These are phyloP conservation scores for Microtus oregoni DNA, from an alignment of 2,113 vertebrate genomes.

Conservation along the genomic window DNA sequence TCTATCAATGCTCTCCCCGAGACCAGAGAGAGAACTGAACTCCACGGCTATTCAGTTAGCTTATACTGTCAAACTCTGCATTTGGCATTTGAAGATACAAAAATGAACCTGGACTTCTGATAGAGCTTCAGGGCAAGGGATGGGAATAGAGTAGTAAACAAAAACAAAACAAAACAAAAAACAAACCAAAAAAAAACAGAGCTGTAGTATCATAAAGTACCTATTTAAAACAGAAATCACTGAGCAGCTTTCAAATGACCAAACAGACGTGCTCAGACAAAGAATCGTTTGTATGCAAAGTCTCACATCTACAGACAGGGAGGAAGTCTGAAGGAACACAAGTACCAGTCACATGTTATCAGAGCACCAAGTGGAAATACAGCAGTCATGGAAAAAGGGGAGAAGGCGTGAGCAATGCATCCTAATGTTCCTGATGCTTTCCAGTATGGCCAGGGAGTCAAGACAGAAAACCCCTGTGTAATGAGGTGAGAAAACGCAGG, in stretches of 20 bases:
- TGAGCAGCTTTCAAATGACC: conserved; percentile 9
- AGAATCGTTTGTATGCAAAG: background rate
- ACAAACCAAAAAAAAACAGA: no score
- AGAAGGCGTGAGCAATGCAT: conserved; percentile 59
- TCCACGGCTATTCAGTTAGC: background rate
- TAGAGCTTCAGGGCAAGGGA: background rate
- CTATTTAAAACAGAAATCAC: background rate
- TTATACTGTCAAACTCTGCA: background rate
- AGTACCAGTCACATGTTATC: conserved; percentile 4
- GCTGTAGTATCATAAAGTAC: background rate
- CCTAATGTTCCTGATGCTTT: background rate
- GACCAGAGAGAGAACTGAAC: background rate
- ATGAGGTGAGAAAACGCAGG: background rate
- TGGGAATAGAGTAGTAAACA: background rate
- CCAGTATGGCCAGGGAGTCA: background rate
- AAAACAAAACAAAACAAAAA: background rate
- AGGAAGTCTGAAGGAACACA: background rate
- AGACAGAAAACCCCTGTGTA: background rate
- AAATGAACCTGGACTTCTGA: background rate
- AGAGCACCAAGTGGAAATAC: conserved; percentile 59
- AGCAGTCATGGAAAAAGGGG: conserved; percentile 54
- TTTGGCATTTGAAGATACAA: background rate
- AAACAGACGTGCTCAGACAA: background rate
- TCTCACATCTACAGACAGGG: background rate
- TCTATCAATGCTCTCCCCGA: fast-evolving